These are phyloP conservation scores for rabbit (Oryctolagus cuniculus) DNA, from an alignment of 2,113 vertebrate genomes.

Conservation along the genomic window mOryCun1.1 NC_091435.1:109706501-109707000, in stretches of 20 bases:
- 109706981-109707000: background rate
- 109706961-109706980: background rate
- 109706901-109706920: background rate
- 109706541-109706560: background rate
- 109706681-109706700: background rate
- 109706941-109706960: background rate
- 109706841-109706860: background rate
- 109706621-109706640: background rate
- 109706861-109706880: background rate
- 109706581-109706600: background rate
- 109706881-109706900: background rate
- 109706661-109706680: background rate
- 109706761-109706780: background rate
- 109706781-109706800: background rate
- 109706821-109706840: background rate
- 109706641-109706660: background rate
- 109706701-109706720: conserved; percentile 30
- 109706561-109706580: background rate
- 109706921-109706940: background rate
- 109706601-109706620: background rate
- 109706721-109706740: background rate
- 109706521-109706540: conserved; percentile 20
- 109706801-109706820: background rate
- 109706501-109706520: background rate
- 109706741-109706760: background rate